Evolutionary conservation across 2,113 vertebrate species (phyloP).

Genomic region (Pangasianodon hypophthalmus): DNA sequence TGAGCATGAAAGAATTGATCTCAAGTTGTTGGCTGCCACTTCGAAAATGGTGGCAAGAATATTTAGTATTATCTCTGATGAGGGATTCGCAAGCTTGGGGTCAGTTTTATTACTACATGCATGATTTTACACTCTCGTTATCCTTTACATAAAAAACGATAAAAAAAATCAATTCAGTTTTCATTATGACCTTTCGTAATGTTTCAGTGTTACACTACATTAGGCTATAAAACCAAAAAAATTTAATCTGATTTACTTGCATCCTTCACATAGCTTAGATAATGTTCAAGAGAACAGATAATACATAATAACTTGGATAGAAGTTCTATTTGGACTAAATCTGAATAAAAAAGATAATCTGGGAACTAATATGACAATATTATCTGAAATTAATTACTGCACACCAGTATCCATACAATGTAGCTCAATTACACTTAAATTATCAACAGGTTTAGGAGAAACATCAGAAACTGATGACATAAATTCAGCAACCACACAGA

Average conservation of each 20-base stretch:
- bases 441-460: neutral
- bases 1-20: neutral
- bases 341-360: neutral
- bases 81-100: neutral
- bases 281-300: neutral
- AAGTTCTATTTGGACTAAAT: neutral
- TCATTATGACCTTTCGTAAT: neutral
- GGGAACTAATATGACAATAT: conserved; percentile 1
- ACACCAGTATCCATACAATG: neutral
- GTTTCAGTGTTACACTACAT: neutral
- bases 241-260: neutral
- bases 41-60: neutral
- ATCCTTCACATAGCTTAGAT: neutral
- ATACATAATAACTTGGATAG: neutral
- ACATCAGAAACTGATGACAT: neutral
- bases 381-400: neutral
- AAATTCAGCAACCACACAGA: neutral
- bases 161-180: neutral
- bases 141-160: neutral
- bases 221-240: neutral
- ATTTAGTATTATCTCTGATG: neutral
- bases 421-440: neutral
- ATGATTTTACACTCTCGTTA: neutral
- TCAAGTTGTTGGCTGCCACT: neutral
- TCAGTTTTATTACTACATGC: neutral